These are phyloP conservation scores for Parazoanthus darwini DNA, from an alignment of 92 coral and sea anemone genomes.

Conservation along the genomic window DNA sequence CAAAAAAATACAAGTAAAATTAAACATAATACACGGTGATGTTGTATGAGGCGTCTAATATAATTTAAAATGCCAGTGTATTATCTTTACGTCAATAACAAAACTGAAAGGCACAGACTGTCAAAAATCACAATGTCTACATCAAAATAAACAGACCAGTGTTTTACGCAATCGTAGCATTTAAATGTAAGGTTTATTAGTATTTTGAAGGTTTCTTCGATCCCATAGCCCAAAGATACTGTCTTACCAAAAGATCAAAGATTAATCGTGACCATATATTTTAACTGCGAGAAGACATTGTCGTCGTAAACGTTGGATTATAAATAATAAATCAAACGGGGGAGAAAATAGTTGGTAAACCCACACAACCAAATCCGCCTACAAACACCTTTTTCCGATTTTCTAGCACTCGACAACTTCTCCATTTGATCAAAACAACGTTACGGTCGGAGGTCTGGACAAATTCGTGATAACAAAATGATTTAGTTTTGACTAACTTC, in stretches of 20 bases:
- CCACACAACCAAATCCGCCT: conserved; percentile 21
- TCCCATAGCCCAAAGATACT: background rate
- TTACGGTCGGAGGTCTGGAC: background rate
- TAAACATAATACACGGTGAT: background rate
- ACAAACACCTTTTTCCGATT: conserved; percentile 5
- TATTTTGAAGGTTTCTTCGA: background rate
- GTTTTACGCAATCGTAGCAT: background rate
- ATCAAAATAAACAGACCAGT: conserved; percentile 25
- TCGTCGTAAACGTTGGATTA: conserved; percentile 58
- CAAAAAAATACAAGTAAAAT: conserved; percentile 10
- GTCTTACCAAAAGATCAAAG: conserved; percentile 57
- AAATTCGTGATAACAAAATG: conserved; percentile 8
- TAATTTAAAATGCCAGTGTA: background rate
- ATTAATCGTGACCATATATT: conserved; percentile 65
- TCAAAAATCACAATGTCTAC: conserved; percentile 31
- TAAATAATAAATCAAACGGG: conserved; percentile 78
- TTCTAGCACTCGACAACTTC: background rate
- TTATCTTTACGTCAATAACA: conserved; percentile 1
- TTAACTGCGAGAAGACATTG: conserved; percentile 71
- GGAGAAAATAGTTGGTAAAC: conserved; percentile 65
- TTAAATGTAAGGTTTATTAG: background rate
- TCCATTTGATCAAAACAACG: background rate
- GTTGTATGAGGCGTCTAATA: background rate
- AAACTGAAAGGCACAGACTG: conserved; percentile 12
- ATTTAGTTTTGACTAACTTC: conserved; percentile 17